Conservation (phyloP, 2,113 vertebrate genomes). For the Aptenodytes patagonicus region DNA sequence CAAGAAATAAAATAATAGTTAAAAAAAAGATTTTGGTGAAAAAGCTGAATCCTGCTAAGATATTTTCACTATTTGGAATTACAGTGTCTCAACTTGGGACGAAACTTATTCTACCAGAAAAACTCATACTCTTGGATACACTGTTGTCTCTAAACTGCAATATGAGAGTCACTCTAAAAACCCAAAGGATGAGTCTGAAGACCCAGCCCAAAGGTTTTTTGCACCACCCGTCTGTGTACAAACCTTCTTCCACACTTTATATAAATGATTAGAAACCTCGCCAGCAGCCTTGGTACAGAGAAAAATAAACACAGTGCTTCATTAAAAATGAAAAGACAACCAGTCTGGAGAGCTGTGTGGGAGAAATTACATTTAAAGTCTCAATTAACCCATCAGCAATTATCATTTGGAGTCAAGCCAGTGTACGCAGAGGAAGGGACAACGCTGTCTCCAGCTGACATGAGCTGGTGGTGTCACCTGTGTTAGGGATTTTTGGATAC, state of each 20-base stretch:
- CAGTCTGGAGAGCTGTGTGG: background rate
- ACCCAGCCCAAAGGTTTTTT: slow-evolving; percentile 39
- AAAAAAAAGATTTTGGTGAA: background rate
- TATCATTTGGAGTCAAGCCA: background rate
- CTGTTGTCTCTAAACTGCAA: slow-evolving; percentile 70
- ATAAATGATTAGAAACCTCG: slow-evolving; percentile 81
- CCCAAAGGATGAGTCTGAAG: slow-evolving; percentile 31
- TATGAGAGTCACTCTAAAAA: slow-evolving; percentile 8
- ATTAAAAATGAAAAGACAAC: slow-evolving; percentile 70
- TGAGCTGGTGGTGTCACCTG: background rate
- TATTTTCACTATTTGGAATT: background rate
- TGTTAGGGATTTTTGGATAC: background rate
- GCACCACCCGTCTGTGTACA: slow-evolving; percentile 74
- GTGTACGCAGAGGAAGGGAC: background rate
- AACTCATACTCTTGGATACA: background rate
- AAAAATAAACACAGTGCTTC: slow-evolving; percentile 73
- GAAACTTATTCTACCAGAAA: background rate
- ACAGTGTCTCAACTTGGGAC: background rate
- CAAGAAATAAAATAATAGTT: background rate
- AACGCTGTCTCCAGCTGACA: background rate
- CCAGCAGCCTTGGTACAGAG: slow-evolving; percentile 84
- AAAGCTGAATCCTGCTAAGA: background rate
- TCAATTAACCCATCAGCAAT: slow-evolving; percentile 20
- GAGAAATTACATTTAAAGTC: slow-evolving; percentile 22
- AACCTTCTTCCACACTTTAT: slow-evolving; percentile 98